Conservation (phyloP, 2,797 vertebrate species). For the Macroramphosus scolopax region DNA sequence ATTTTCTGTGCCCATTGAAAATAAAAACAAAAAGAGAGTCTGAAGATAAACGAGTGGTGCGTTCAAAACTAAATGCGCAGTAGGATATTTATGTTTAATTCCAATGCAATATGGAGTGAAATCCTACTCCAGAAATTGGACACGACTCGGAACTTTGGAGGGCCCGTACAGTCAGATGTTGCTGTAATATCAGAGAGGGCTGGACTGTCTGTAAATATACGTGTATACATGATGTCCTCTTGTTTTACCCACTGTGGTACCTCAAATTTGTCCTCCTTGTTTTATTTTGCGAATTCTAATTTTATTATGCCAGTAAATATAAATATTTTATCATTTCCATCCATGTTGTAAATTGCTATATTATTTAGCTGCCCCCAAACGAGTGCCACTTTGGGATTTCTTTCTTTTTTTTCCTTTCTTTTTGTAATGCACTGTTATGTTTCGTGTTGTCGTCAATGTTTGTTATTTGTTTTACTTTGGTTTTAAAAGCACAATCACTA, state of each 20-base stretch:
- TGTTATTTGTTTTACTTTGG: slow-evolving; percentile 89
- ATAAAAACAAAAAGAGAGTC: slow-evolving; percentile 35
- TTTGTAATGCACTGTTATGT: slow-evolving; percentile 99
- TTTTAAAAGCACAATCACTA: slow-evolving; percentile 99
- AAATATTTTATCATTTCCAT: slow-evolving; percentile 85
- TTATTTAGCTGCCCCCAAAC: slow-evolving; percentile 88
- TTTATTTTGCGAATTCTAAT: slow-evolving; percentile 79
- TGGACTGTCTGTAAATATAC: slow-evolving; percentile 93
- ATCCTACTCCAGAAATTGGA: slow-evolving; percentile 65
- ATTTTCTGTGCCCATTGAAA: slow-evolving; percentile 70
- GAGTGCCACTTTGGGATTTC: slow-evolving; percentile 93
- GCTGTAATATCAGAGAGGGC: slow-evolving; percentile 80
- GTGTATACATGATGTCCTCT: slow-evolving; percentile 81
- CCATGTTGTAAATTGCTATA: slow-evolving; percentile 91
- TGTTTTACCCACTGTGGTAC: slow-evolving; percentile 88
- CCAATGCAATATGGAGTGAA: slow-evolving; percentile 72
- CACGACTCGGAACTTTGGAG: slow-evolving; percentile 69
- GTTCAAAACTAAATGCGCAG: slow-evolving; percentile 67
- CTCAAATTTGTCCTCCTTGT: slow-evolving; percentile 87
- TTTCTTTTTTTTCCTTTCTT: slow-evolving; percentile 74
- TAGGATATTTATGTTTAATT: slow-evolving; percentile 79
- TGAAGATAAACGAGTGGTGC: slow-evolving; percentile 59
- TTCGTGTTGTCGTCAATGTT: slow-evolving; percentile 78
- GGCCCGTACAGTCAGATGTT: slow-evolving; percentile 79
- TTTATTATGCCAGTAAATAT: slow-evolving; percentile 81